Evolutionary conservation across 1,140 invertebrate genomes (phyloP), one percentile per base, ranked within the genome.

Genomic region (Pogonomyrmex barbatus): DNA sequence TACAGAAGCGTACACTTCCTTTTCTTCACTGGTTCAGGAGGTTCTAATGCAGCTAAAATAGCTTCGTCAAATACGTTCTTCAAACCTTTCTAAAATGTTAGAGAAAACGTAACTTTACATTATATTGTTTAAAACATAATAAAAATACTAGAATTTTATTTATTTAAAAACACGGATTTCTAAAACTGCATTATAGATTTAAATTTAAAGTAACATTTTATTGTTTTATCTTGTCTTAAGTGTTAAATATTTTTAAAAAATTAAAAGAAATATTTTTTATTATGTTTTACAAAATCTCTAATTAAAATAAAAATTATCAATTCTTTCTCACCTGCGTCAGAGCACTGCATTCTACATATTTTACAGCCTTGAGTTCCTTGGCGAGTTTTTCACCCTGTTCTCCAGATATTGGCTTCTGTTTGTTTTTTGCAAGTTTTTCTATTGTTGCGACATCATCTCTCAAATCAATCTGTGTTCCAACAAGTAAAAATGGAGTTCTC

Each of bases 21-120:
- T 95, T 97, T 98, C 95, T 98, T 99, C 65, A 97, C 97, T 63
- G 97, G 98, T 94, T 99, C 98, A 94, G 99, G 99, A 33, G 99
- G 99, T 95, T 99, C 98, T 90, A 99, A 94, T 50, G 99, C 99
- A 67, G 99, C 99, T 87, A 99, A 95, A 92, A 99, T 99, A 62
- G 99, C 99, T 96, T 99, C 99, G 95, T 99, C 99, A 95, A 99
- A 99, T 2, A 99, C 99, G 95, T 99, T 99, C 96, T 99, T 99
- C 92, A 99, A 95, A 89, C 99, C 99, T 97, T 99, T 99, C 97
- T 99, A 96, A 52, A 88, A 91, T 73, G 14, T 71, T 30, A 83
- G 86, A 84, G 17, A 62, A 39, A 17, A 0, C n/a, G 39, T 9
- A 8, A 68, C 8, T 17, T 50, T 5, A 60, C 8, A 36, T 36